A percentile compares a stretch with the other conserved stretches of the same genome.
These are phyloP conservation scores for Anableps anableps DNA, from an alignment of 2,797 vertebrate genomes.

Conservation along the genomic window DNA sequence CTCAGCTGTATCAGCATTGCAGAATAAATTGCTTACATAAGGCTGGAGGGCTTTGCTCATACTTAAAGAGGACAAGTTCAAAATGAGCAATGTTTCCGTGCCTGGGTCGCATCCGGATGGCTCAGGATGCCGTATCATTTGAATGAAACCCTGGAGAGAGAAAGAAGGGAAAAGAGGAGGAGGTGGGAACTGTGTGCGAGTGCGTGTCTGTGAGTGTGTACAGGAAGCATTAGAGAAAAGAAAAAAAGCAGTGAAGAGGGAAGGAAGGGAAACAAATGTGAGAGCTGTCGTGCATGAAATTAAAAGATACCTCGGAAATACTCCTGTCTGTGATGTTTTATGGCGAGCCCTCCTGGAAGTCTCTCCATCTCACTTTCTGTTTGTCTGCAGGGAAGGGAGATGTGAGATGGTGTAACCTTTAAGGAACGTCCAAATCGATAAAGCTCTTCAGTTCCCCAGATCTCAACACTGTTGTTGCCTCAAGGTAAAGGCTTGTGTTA, in stretches of 20 bases:
- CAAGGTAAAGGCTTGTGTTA: constrained; percentile 47
- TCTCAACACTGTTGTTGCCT: constrained; percentile 62
- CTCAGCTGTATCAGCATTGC: constrained; percentile 61
- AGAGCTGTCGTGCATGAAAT: constrained; percentile 77
- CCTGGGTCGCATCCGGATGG: constrained; percentile 53
- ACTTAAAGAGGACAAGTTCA: constrained; percentile 54
- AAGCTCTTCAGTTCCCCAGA: constrained; percentile 61
- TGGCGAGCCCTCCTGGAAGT: constrained; percentile 48
- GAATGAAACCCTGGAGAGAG: constrained; percentile 45
- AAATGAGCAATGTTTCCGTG: constrained; percentile 59
- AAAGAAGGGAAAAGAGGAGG: constrained; percentile 1
- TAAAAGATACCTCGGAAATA: constrained; percentile 79
- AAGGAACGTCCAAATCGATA: constrained; percentile 76
- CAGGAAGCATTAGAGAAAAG: constrained; percentile 41
- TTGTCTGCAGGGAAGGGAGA: constrained; percentile 66
- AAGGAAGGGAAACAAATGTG: constrained; percentile 72
- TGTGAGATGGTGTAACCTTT: constrained; percentile 76
- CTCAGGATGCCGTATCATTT: constrained; percentile 58
- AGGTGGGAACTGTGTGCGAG: neutral
- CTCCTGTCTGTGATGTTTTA: constrained; percentile 40
- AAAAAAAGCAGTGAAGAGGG: constrained; percentile 45
- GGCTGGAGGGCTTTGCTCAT: constrained; percentile 27
- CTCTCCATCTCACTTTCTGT: constrained; percentile 58
- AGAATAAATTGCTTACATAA: constrained; percentile 62
- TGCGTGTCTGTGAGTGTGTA: constrained; percentile 25